Base-by-base conservation (phyloP, 2,888 invertebrate genomes). In the Catocala sponsa region DNA sequence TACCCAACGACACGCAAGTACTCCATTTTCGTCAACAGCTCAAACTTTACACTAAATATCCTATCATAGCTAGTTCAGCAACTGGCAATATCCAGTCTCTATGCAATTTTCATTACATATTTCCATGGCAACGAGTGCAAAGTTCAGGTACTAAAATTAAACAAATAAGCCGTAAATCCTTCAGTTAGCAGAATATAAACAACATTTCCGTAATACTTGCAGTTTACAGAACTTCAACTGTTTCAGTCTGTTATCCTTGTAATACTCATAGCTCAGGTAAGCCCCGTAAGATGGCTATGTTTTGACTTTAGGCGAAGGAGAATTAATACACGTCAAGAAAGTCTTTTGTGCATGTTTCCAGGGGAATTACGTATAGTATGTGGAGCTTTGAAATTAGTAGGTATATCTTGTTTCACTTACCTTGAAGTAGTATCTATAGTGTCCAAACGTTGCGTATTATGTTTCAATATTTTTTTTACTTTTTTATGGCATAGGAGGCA, bases 121-220 rank as follows among this genome's bases (percentile, higher is more conserved):
- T 33, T 33, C 33, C 15, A 12, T 12, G 44, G 6, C 12, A 44
- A 53, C 13, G 43, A 46, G 47, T 42, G 33, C 56, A 43, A 50
- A 33, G 49, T 56, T 50, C 2, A 11, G 10, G 50, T 58, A 49
- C 56, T n/a, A 13, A 56, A 59, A 61, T 71, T 63, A 55, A 46
- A 49, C 68, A 60, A 74, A 65, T 57, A 59, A 59, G 59, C 13
- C 43, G 59, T 63, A 55, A 63, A 59, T 64, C 56, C 55, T 63
- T 48, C 38, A 54, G 46, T 47, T 58, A 59, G 10, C 46, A 60
- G 58, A 60, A 57, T 59, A 52, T 51, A 53, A 25, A 59, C 46
- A 46, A 33, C 46, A 55, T 61, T 44, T n/a, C 38, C 42, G 49
- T 58, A 50, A 64, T 60, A 67, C 43, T 64, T 68, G 59, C 69